These are phyloP conservation scores for Tanypteryx hageni DNA, from an alignment of 2,888 invertebrate genomes.

Conservation along the genomic window DNA sequence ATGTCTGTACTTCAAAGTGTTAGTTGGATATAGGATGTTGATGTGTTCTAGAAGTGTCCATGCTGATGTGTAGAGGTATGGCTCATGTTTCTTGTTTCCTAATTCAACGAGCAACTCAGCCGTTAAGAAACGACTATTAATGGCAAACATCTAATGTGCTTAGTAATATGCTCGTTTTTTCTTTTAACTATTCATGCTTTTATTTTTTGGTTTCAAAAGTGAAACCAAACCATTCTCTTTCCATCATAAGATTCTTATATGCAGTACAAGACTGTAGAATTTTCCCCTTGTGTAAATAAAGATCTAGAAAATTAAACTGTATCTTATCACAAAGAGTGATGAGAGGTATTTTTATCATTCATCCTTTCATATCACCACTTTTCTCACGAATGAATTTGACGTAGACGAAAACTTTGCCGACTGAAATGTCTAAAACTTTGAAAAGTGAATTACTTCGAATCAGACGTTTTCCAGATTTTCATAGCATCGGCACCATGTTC, in stretches of 20 bases:
- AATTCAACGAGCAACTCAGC: conserved; percentile 56
- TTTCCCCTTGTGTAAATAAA: conserved; percentile 65
- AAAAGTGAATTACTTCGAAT: too few relatives aligned
- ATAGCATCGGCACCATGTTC: too few relatives aligned
- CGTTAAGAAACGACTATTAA: conserved; percentile 45
- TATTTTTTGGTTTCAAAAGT: conserved; percentile 40
- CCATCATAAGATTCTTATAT: conserved; percentile 64
- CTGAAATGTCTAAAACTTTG: too few relatives aligned
- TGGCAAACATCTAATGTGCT: conserved; percentile 46
- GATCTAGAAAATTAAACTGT: conserved; percentile 65
- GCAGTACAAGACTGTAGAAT: conserved; percentile 65
- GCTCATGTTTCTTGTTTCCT: conserved; percentile 60
- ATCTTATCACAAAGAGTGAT: conserved; percentile 54
- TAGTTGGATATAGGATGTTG: conserved; percentile 64
- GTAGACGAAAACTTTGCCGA: background rate
- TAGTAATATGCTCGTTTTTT: conserved; percentile 58
- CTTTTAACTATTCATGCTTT: conserved; percentile 61
- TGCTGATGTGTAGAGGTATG: conserved; percentile 63
- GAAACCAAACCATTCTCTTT: conserved; percentile 62
- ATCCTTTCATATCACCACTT: background rate
- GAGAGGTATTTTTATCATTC: conserved; percentile 40
- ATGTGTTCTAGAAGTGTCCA: conserved; percentile 61
- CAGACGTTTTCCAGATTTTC: too few relatives aligned
- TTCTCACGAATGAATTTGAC: background rate
- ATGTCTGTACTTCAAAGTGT: conserved; percentile 64